A percentile compares a stretch with the other conserved stretches of the same genome.
Conservation (phyloP, 1,140 invertebrate species). For the Panagrolaimus sp. region DNA sequence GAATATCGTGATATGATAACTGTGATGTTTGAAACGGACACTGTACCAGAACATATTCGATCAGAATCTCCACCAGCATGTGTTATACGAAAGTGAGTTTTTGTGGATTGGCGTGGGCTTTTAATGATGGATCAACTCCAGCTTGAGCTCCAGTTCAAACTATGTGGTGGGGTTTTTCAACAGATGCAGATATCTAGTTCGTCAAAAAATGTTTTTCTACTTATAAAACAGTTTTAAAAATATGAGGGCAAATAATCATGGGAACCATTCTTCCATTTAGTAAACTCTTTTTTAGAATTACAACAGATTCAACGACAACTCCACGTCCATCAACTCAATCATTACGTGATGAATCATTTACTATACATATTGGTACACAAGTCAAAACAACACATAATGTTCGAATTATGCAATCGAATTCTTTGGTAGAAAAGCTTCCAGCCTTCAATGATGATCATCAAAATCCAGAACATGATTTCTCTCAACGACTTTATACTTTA, state of each 20-base stretch:
- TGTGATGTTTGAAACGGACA: slow-evolving; percentile 15
- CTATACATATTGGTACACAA: slow-evolving; percentile 90
- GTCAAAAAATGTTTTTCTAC: too few species aligned
- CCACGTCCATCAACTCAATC: not conserved
- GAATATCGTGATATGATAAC: slow-evolving; percentile 26
- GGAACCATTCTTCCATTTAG: too few species aligned
- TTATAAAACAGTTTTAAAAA: too few species aligned
- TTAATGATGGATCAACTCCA: too few species aligned
- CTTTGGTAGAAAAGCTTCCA: slow-evolving; percentile 61
- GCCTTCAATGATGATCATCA: not conserved
- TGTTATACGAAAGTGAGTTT: slow-evolving; percentile 1
- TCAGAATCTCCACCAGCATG: not conserved
- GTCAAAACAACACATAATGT: slow-evolving; percentile 98
- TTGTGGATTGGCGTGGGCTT: too few species aligned
- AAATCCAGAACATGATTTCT: slow-evolving; percentile 18
- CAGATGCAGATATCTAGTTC: too few species aligned
- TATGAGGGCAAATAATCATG: too few species aligned
- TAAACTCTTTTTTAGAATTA: not conserved
- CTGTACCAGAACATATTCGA: slow-evolving; percentile 4
- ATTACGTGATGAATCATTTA: slow-evolving; percentile 74
- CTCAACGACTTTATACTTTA: slow-evolving; percentile 36
- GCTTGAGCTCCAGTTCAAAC: too few species aligned
- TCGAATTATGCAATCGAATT: slow-evolving; percentile 76
- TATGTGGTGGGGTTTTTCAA: too few species aligned
- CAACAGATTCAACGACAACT: not conserved